Evolutionary conservation across 2,888 invertebrate genomes (phyloP).

Genomic region (Zhuqinia jingwanae): DNA sequence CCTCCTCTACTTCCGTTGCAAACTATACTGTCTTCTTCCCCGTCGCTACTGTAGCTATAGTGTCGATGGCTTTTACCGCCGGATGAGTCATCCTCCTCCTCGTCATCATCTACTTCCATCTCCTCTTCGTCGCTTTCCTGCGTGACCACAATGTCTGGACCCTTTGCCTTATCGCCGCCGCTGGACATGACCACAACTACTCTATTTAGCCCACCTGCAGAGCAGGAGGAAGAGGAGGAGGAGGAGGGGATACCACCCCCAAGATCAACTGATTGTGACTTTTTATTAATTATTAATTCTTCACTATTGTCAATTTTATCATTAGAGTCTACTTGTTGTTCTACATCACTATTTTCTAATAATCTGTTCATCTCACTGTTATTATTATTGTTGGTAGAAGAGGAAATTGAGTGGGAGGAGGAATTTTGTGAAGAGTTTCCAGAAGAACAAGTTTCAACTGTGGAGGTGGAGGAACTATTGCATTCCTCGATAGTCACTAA

Average conservation of each 20-base stretch:
- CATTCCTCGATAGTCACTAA: neutral
- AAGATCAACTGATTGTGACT: too few relatives aligned
- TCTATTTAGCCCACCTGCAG: slow-evolving; percentile 8
- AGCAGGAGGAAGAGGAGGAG: neutral
- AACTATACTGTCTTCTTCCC: slow-evolving; percentile 63
- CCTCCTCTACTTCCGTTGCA: slow-evolving; percentile 46
- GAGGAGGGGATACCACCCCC: neutral
- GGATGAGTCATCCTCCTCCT: slow-evolving; percentile 34
- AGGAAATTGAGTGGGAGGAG: too few relatives aligned
- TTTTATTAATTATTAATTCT: slow-evolving; percentile 30
- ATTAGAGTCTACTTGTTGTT: slow-evolving; percentile 5
- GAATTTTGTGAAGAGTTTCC: too few relatives aligned
- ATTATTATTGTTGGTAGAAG: neutral
- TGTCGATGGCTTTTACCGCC: neutral
- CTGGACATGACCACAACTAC: slow-evolving; percentile 41
- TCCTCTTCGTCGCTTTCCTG: slow-evolving; percentile 73
- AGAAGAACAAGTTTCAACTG: neutral
- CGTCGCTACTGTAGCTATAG: slow-evolving; percentile 70
- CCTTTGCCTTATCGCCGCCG: neutral
- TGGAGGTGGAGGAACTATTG: neutral
- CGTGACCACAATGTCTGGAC: slow-evolving; percentile 78
- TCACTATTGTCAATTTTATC: neutral
- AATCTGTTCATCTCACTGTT: slow-evolving; percentile 45
- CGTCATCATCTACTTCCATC: neutral
- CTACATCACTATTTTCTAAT: slow-evolving; percentile 41